Percentiles rank a stretch among this genome's conserved stretches.
phyloP scores from a whole-genome alignment of 2,888 invertebrate species.

The Sipunculus nudus region DNA sequence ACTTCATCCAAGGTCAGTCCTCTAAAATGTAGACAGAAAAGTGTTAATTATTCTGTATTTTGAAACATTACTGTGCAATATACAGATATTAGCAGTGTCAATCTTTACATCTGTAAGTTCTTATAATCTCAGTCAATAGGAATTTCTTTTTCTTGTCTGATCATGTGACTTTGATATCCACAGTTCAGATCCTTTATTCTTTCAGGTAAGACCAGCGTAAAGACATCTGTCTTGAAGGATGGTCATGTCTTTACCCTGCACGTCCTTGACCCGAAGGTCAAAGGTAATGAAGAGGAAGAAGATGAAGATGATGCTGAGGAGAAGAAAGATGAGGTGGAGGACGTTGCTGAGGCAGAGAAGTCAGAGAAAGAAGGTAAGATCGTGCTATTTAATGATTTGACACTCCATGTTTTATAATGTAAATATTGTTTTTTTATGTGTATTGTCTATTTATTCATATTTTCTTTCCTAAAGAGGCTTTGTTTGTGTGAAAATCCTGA shows the following conservation, averaged over 20 bases:
- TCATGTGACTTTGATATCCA: too few species aligned
- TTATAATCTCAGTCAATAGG: too few species aligned
- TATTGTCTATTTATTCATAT: too few species aligned
- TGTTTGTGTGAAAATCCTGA: too few species aligned
- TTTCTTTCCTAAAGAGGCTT: too few species aligned
- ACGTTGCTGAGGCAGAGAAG: slow-evolving; percentile 48
- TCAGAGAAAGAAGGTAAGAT: slow-evolving; percentile 45
- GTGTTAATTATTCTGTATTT: not conserved
- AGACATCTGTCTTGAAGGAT: slow-evolving; percentile 60
- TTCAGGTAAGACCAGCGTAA: slow-evolving; percentile 54
- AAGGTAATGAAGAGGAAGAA: slow-evolving; percentile 16
- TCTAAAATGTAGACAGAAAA: not conserved
- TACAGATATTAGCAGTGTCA: not conserved
- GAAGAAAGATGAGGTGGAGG: slow-evolving; percentile 25
- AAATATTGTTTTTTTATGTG: too few species aligned
- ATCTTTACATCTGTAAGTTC: not conserved
- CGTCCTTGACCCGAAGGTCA: slow-evolving; percentile 55
- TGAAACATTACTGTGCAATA: not conserved
- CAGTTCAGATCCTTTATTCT: not conserved
- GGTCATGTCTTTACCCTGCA: slow-evolving; percentile 64
- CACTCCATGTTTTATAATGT: too few species aligned
- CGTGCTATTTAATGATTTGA: too few species aligned
- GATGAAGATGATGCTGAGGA: slow-evolving; percentile 38
- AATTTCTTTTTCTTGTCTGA: too few species aligned
- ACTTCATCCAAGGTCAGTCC: slow-evolving; percentile 42